phyloP scores from a whole-genome alignment of 2,888 invertebrate species.

The Phrixothrix hirtus region DNA sequence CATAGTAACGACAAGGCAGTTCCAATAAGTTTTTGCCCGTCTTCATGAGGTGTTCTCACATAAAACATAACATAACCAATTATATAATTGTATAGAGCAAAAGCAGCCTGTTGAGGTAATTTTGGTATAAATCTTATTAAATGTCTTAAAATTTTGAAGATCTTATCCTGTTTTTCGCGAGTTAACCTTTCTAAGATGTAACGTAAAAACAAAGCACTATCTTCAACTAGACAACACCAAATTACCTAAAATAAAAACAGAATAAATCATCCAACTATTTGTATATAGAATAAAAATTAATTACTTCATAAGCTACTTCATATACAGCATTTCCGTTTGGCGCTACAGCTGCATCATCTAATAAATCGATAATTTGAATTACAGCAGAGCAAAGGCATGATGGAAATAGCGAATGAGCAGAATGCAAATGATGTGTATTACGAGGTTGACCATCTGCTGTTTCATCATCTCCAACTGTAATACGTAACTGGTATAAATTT shows the following conservation, averaged over 20 bases:
- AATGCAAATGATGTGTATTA: slow-evolving; percentile 80
- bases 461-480: slow-evolving; percentile 60
- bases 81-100: slow-evolving; percentile 96
- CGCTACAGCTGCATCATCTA: slow-evolving; percentile 96
- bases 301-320: slow-evolving; percentile 92
- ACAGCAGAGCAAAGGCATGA: slow-evolving; percentile 96
- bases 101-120: slow-evolving; percentile 95
- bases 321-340: slow-evolving; percentile 94
- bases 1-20: slow-evolving; percentile 93
- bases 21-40: slow-evolving; percentile 91
- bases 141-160: slow-evolving; percentile 91
- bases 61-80: slow-evolving; percentile 99
- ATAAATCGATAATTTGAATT: slow-evolving; percentile 88
- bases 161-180: slow-evolving; percentile 88
- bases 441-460: slow-evolving; percentile 67
- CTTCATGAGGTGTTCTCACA: slow-evolving; percentile 93
- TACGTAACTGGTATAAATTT: slow-evolving; percentile 4
- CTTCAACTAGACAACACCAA: slow-evolving; percentile 98
- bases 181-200: slow-evolving; percentile 96
- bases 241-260: slow-evolving; percentile 87
- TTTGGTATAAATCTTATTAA: slow-evolving; percentile 91
- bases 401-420: slow-evolving; percentile 94
- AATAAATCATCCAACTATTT: neutral
- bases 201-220: slow-evolving; percentile 92
- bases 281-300: neutral